Evolutionary conservation across 2,888 invertebrate species (phyloP), one percentile per base, ranked within the genome.

Genomic region (Dorcus hopei): DNA sequence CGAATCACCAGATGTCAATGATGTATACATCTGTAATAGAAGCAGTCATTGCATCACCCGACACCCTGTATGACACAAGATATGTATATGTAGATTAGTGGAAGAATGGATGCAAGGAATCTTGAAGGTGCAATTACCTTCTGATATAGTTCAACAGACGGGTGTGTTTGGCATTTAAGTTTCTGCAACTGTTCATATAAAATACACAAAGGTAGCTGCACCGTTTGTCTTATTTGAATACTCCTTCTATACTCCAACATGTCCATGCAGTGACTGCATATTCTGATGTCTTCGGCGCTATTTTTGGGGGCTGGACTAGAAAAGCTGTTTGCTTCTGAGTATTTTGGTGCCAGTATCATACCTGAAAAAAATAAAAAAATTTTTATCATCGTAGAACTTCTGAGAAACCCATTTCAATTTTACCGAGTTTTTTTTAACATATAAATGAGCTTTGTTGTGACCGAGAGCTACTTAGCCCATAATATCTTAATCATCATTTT

Each of bases 1-100:
- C 0, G 92, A 88, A 78, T 97, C 97, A n/a, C 97, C 97, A 56
- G 89, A 87, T 66, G 91, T 85, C 1, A 89, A 75, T 49, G 84
- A 85, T 70, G 81, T 81, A 73, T 84, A 85, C 84, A 86, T 85
- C 85, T 84, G 69, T 48, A 73, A 67, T 54, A 19, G 19, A 3
- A 2, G 2, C 3, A 19, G 2, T 19, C 19, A 19, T 19, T 19
- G 3, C 2, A 19, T 14, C 14, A 14, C 14, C 14, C 14, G 14
- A 14, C 14, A 14, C 1, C 14, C 14, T 14, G 14, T 14, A 14
- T 14, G 14, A 19, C 3, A 19, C 19, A 19, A 19, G 19, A 3
- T 19, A 19, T 19, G 19, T 19, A 19, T 19, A 14, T 14, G 14
- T 14, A 19, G 3, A 19, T 19, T 19, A 19, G 19, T 19, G 3